These are phyloP conservation scores for Parthenolecanium corni DNA, from an alignment of 2,888 invertebrate species.

Conservation along the genomic window DNA sequence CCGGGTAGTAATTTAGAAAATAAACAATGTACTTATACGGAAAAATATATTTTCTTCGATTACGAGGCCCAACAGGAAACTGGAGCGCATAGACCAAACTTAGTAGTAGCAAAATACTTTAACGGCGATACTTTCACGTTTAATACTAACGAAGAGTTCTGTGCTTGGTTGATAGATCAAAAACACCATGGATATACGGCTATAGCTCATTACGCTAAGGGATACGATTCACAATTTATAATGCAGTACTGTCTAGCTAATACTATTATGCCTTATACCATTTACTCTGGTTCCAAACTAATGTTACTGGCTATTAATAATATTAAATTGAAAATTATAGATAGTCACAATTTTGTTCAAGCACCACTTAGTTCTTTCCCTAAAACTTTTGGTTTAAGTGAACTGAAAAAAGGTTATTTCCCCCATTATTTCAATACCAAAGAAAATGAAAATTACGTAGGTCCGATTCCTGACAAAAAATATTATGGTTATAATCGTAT, in stretches of 20 bases:
- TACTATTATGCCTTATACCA: slow-evolving; percentile 11
- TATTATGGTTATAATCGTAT: slow-evolving; percentile 32
- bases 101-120: slow-evolving; percentile 30
- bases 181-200: slow-evolving; percentile 30
- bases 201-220: slow-evolving; percentile 21
- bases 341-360: slow-evolving; percentile 30
- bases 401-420: slow-evolving; percentile 31
- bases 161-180: slow-evolving; percentile 19
- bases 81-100: not conserved
- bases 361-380: slow-evolving; percentile 31
- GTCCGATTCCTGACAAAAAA: slow-evolving; percentile 32
- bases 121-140: slow-evolving; percentile 29
- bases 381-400: slow-evolving; percentile 32
- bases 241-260: slow-evolving; percentile 14
- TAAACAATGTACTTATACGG: slow-evolving; percentile 30
- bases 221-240: slow-evolving; percentile 15
- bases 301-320: slow-evolving; percentile 15
- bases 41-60: slow-evolving; percentile 30
- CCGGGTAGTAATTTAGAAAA: not conserved
- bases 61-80: slow-evolving; percentile 30
- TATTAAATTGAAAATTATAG: slow-evolving; percentile 17
- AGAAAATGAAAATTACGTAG: slow-evolving; percentile 33
- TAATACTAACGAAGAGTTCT: slow-evolving; percentile 20
- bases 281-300: slow-evolving; percentile 21
- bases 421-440: slow-evolving; percentile 32